A percentile compares a stretch with the other conserved stretches of the same genome.
phyloP scores from a whole-genome alignment of 2,888 invertebrate species.

The Chirona hameri region DNA sequence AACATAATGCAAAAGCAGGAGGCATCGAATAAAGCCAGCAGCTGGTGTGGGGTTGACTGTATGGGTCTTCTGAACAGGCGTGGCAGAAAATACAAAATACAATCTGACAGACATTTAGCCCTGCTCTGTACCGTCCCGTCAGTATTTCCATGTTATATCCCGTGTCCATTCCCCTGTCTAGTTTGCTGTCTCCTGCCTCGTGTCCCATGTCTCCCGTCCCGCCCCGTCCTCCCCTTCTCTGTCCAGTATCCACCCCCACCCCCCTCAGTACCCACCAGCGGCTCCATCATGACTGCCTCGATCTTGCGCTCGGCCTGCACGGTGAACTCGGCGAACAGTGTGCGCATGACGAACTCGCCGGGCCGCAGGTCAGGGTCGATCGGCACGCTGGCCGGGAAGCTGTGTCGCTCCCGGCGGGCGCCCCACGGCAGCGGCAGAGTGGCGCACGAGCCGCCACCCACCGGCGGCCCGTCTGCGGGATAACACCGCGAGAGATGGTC shows the following conservation, averaged over 20 bases:
- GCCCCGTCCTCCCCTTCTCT: not conserved
- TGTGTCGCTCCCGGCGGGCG: constrained; percentile 65
- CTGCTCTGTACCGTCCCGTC: no score
- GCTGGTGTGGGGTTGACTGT: no score
- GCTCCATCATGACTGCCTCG: constrained; percentile 88
- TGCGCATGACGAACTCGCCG: constrained; percentile 94
- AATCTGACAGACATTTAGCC: no score
- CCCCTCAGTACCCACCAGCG: constrained; percentile 57
- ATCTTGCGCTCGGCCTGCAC: constrained; percentile 92
- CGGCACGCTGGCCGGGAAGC: constrained; percentile 49
- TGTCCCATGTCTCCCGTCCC: no score
- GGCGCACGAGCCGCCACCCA: not conserved
- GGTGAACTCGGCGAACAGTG: constrained; percentile 92
- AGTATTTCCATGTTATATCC: no score
- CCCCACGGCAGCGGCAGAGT: constrained; percentile 68
- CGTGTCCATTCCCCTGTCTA: no score
- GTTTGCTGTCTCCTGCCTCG: no score
- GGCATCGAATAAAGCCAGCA: no score
- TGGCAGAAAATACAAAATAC: no score
- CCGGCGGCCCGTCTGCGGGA: not conserved
- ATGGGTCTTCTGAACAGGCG: no score
- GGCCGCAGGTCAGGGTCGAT: constrained; percentile 56
- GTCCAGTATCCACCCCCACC: no score
- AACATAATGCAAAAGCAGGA: no score
- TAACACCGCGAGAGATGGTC: not conserved